Evolutionary conservation across 2,797 vertebrate species (phyloP).

Genomic region (Tragelaphus oryx): DNA sequence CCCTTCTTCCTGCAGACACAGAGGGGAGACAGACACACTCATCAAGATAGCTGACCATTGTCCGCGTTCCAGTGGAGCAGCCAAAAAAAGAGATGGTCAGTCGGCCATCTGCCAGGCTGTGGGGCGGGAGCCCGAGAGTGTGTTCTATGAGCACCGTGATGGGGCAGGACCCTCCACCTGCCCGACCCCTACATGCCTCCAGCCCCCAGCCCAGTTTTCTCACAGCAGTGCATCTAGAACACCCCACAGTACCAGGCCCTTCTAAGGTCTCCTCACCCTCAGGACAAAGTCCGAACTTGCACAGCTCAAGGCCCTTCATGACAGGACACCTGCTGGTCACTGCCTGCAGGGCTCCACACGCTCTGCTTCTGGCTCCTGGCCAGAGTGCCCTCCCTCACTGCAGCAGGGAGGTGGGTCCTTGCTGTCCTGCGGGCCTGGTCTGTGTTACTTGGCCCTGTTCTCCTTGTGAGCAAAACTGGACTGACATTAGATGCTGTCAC

Average conservation of each 20-base stretch:
- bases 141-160: rapidly evolving
- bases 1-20: no score
- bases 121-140: not conserved
- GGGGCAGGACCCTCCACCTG: not conserved
- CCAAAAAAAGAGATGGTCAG: not conserved
- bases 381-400: not conserved
- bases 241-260: no score
- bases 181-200: not conserved
- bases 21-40: not conserved
- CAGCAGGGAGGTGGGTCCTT: not conserved
- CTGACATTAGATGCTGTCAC: not conserved
- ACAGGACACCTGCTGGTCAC: not conserved
- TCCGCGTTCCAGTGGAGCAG: not conserved
- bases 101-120: not conserved
- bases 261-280: not conserved
- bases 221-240: not conserved
- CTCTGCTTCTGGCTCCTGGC: not conserved
- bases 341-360: not conserved
- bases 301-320: not conserved
- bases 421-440: not conserved
- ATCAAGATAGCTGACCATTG: not conserved
- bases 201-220: not conserved
- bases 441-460: not conserved
- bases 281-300: not conserved
- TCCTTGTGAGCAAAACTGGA: not conserved